A percentile compares a stretch with the other conserved stretches of the same genome.
phyloP scores from a whole-genome alignment of 2,797 vertebrate genomes.

The Hephaestus fuliginosus region DNA sequence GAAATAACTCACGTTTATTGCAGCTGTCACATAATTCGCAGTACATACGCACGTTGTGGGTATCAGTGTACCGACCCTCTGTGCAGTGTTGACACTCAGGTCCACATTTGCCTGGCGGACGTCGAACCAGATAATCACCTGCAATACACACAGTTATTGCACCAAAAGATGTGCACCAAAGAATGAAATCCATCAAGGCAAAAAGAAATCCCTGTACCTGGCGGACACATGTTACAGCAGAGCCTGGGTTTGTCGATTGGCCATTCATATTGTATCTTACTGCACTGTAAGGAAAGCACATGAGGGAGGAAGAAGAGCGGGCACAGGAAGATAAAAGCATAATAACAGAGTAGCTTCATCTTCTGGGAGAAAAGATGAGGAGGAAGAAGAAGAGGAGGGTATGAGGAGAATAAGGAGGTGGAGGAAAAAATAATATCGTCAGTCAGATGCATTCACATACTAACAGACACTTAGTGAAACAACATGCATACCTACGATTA shows the following conservation, averaged over 20 bases:
- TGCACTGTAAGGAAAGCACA: constrained; percentile 46
- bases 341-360: constrained; percentile 64
- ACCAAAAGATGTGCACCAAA: background rate
- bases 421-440: background rate
- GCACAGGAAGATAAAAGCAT: constrained; percentile 50
- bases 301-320: constrained; percentile 25
- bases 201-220: constrained; percentile 73
- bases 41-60: fast-evolving
- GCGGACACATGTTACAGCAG: constrained; percentile 78
- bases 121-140: constrained; percentile 22
- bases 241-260: fast-evolving
- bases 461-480: constrained; percentile 1
- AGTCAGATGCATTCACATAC: constrained; percentile 7
- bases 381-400: constrained; percentile 9
- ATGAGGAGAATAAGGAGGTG: background rate
- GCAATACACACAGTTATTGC: constrained; percentile 18
- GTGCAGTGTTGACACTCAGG: background rate
- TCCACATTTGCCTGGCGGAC: fast-evolving
- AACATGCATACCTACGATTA: background rate
- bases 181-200: background rate
- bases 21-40: constrained; percentile 65
- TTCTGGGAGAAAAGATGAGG: constrained; percentile 21
- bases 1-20: constrained; percentile 65
- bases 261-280: background rate
- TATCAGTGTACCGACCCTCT: background rate